phyloP scores from a whole-genome alignment of 2,113 vertebrate genomes.

The Sapajus apella region DNA sequence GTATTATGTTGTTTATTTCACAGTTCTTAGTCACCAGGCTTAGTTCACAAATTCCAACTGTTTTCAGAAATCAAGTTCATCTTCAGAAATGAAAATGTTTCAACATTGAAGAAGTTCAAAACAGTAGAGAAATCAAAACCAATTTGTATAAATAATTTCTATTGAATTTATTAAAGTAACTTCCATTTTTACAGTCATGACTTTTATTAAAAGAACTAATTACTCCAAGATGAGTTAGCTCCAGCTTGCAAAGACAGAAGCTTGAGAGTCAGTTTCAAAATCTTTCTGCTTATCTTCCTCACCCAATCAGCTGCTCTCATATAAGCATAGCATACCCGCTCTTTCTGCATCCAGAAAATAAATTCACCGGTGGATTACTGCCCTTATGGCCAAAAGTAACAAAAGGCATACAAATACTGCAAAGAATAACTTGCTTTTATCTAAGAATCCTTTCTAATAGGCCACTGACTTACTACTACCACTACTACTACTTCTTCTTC shows the following conservation, averaged over 20 bases:
- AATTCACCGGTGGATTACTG: background rate
- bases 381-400: background rate
- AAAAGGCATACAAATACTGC: background rate
- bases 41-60: slow-evolving; percentile 58
- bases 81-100: slow-evolving; percentile 55
- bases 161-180: slow-evolving; percentile 63
- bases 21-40: slow-evolving; percentile 51
- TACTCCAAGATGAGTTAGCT: slow-evolving; percentile 51
- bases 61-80: slow-evolving; percentile 50
- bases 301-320: background rate
- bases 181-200: slow-evolving; percentile 24
- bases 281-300: background rate
- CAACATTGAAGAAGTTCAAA: slow-evolving; percentile 37
- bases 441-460: background rate
- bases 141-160: slow-evolving; percentile 53
- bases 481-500: background rate
- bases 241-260: slow-evolving; percentile 24
- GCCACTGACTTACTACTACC: background rate
- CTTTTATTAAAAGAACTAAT: slow-evolving; percentile 57
- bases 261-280: background rate
- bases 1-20: slow-evolving; percentile 63
- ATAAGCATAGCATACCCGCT: too few relatives aligned
- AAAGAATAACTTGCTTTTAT: background rate
- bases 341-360: background rate
- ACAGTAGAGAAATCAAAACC: slow-evolving; percentile 59